Conservation (phyloP, 2,888 invertebrate species). For the Pelosia muscerda region DNA sequence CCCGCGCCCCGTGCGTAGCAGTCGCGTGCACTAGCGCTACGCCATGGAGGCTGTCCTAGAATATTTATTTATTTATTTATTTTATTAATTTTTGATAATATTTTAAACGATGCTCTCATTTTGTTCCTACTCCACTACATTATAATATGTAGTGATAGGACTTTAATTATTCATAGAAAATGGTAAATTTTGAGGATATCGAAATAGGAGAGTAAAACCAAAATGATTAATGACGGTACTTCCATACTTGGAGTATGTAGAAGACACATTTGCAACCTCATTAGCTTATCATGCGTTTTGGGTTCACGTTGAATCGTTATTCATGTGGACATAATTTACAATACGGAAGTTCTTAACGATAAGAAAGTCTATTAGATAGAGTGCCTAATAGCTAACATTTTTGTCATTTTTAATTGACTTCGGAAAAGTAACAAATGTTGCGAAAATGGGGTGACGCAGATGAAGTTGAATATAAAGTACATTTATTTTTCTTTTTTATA, state of each 20-base stretch:
- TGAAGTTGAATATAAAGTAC: too few relatives aligned
- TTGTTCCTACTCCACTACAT: too few relatives aligned
- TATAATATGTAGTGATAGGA: not conserved
- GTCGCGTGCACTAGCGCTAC: too few relatives aligned
- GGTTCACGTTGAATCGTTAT: not conserved
- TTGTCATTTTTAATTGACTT: too few relatives aligned
- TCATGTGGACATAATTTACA: not conserved
- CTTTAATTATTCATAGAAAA: slow-evolving; percentile 1
- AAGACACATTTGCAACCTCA: slow-evolving; percentile 2
- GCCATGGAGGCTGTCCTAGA: too few relatives aligned
- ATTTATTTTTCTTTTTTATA: too few relatives aligned
- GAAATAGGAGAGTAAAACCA: not conserved
- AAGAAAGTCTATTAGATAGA: not conserved
- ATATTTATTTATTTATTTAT: too few relatives aligned
- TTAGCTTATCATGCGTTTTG: slow-evolving; percentile 1
- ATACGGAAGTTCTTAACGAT: not conserved
- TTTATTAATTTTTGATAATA: not conserved
- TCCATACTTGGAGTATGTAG: not conserved
- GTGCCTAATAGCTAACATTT: too few relatives aligned
- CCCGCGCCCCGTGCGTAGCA: too few relatives aligned
- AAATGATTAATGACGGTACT: not conserved
- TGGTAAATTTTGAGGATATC: not conserved
- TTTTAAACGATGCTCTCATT: not conserved
- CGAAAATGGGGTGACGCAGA: too few relatives aligned
- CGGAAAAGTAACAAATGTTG: too few relatives aligned